Evolutionary conservation across 2,888 invertebrate genomes (phyloP).

Genomic region (Drosophila austrosaltans): DNA sequence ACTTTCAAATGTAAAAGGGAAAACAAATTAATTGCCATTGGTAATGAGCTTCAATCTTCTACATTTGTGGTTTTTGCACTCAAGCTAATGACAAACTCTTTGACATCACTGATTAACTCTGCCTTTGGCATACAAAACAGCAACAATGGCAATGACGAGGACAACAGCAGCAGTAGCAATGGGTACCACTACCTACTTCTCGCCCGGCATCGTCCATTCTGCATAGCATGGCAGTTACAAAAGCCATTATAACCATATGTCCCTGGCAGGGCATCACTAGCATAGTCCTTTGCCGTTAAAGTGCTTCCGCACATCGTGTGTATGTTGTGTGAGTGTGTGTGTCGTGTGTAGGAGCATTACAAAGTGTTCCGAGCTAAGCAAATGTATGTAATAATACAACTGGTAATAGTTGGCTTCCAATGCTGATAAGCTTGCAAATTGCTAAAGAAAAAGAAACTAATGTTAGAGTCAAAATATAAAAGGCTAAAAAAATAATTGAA

Average conservation of each 20-base stretch:
- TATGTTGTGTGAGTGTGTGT: constrained; percentile 7
- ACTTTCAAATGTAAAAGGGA: no score
- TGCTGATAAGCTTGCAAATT: constrained; percentile 16
- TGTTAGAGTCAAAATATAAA: not conserved
- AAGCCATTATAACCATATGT: constrained; percentile 76
- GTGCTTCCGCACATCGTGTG: constrained; percentile 53
- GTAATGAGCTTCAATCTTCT: not conserved
- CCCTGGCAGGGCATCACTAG: constrained; percentile 32
- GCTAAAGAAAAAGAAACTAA: not conserved
- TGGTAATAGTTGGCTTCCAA: constrained; percentile 32
- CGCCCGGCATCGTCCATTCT: constrained; percentile 21
- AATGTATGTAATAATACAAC: constrained; percentile 47
- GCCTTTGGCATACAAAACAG: constrained; percentile 20
- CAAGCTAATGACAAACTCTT: not conserved
- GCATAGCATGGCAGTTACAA: constrained; percentile 61
- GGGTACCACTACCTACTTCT: constrained; percentile 10
- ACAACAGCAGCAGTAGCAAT: constrained; percentile 16
- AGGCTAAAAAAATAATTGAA: not conserved
- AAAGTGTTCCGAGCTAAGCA: constrained; percentile 46
- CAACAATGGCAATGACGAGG: constrained; percentile 32
- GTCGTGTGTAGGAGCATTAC: constrained; percentile 20
- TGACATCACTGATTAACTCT: constrained; percentile 25
- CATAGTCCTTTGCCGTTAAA: constrained; percentile 43
- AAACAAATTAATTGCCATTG: no score
- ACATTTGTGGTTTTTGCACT: constrained; percentile 1